Evolutionary conservation across 2,113 vertebrate genomes (phyloP), one percentile per base, ranked within the genome.

Genomic region (Micronycteris hirsuta): DNA sequence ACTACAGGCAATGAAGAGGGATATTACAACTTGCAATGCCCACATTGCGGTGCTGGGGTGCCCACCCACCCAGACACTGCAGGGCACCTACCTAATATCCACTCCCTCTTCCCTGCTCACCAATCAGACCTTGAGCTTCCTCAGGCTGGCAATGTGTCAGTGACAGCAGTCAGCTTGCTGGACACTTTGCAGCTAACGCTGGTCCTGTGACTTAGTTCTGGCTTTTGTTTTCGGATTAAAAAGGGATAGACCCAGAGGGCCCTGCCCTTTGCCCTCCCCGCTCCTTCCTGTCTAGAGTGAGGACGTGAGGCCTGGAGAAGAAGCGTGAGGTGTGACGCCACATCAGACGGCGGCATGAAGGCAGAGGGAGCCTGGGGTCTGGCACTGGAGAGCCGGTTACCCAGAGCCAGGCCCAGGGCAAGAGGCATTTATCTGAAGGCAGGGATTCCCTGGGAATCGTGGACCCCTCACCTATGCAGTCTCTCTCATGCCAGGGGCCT

Each of bases 171-270:
- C 24, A 81, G 24, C 33, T 70, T 14, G 6, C 68, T 70, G 56
- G 47, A 78, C 26, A 4, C 33, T 49, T n/a, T 68, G 78, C 4
- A 38, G 31, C 38, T 76, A 36, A 87, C 41, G 65, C 65, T 81
- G 78, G 56, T 26, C 61, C 70, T 31, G 33, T 54, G 16, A 63
- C 61, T 87, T 24, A 74, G 83, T 61, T 85, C 43, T 91, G 47
- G 43, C 38, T 54, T 97, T 76, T 70, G 13, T 91, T 73, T 61
- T 78, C 47, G 80, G 24, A 74, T 58, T 78, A n/a, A 58, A 86
- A 83, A 49, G 41, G 3, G 7, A 86, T 3, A 78, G n/a, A 87
- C 11, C 15, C 5, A 3, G 7, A 7, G 7, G 73, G 47, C 36
- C 45, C n/a, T 38, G 47, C 24, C 61, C 78, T 61, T n/a, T 73